A percentile compares a stretch with the other conserved stretches of the same genome.
Conservation (phyloP, 2,888 invertebrate genomes). For the Marronus borbonicus region DNA sequence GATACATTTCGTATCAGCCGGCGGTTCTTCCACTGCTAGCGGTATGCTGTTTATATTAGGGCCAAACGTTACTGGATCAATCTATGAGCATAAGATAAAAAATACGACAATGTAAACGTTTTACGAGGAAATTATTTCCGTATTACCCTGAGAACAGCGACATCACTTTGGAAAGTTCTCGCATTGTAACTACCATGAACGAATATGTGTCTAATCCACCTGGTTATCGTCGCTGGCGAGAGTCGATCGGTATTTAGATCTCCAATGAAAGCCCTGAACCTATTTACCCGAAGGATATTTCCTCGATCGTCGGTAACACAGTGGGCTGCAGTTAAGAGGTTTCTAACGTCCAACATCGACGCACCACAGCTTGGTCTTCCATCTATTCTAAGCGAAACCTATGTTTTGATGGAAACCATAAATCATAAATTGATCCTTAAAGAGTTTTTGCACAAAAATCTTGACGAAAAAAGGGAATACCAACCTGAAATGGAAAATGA, state of each 20-base stretch:
- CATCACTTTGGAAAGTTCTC: background rate
- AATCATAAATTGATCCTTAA: too few species aligned
- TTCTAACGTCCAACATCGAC: conserved; percentile 14
- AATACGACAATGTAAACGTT: background rate
- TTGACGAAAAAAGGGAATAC: too few species aligned
- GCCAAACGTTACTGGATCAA: conserved; percentile 11
- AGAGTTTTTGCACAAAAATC: too few species aligned
- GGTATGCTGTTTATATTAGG: conserved; percentile 31
- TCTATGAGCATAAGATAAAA: background rate
- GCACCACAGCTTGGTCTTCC: conserved; percentile 24
- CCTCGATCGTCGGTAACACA: conserved; percentile 25
- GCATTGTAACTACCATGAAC: conserved; percentile 13
- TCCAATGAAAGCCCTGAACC: conserved; percentile 23
- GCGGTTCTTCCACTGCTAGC: conserved; percentile 16
- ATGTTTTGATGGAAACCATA: too few species aligned
- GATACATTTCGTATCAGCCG: conserved; percentile 5
- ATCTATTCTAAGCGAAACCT: conserved; percentile 26
- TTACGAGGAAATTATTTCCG: background rate
- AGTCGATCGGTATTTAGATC: background rate
- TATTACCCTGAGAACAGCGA: conserved; percentile 35
- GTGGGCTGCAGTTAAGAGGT: conserved; percentile 38
- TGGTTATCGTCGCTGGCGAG: conserved; percentile 6
- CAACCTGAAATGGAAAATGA: conserved; percentile 54
- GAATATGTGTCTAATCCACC: conserved; percentile 14
- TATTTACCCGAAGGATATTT: background rate